Evolutionary conservation across 2,797 vertebrate genomes (phyloP).

Genomic region (Gallinago solitaria): DNA sequence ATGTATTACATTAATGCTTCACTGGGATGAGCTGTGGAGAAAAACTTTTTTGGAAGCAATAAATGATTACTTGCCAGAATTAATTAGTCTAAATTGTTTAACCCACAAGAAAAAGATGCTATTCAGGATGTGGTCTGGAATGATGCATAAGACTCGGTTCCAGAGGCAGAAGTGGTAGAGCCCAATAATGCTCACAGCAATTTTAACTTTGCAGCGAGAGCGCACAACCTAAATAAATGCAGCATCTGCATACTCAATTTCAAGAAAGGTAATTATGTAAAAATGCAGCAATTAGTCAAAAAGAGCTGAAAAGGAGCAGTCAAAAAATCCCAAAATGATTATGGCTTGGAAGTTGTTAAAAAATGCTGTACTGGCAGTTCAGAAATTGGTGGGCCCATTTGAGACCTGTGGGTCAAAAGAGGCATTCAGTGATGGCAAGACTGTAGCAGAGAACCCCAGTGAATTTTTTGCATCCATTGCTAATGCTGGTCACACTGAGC

Average conservation of each 20-base stretch:
- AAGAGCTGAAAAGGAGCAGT: neutral
- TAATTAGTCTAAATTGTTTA: neutral
- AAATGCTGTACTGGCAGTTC: neutral
- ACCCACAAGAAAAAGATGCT: neutral
- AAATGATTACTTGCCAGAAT: neutral
- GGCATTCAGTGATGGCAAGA: neutral
- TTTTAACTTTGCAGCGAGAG: neutral
- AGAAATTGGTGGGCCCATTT: neutral
- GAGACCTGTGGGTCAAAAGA: neutral
- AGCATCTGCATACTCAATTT: neutral
- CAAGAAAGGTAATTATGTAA: neutral
- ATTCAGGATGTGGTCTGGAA: slow-evolving; percentile 25
- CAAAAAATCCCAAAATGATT: neutral
- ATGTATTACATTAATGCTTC: neutral
- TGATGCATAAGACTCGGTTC: neutral
- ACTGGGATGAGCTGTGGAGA: neutral
- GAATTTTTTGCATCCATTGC: neutral
- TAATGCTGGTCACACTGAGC: neutral
- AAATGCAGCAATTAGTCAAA: neutral
- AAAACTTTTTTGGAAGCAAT: slow-evolving; percentile 7
- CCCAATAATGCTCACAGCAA: neutral
- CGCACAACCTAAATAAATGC: neutral
- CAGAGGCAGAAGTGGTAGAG: neutral
- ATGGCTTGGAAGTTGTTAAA: neutral
- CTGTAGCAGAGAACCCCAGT: neutral